Evolutionary conservation across 2,113 vertebrate genomes (phyloP), one percentile per base, ranked within the genome.

Genomic region (Nyctereutes procyonoides): DNA sequence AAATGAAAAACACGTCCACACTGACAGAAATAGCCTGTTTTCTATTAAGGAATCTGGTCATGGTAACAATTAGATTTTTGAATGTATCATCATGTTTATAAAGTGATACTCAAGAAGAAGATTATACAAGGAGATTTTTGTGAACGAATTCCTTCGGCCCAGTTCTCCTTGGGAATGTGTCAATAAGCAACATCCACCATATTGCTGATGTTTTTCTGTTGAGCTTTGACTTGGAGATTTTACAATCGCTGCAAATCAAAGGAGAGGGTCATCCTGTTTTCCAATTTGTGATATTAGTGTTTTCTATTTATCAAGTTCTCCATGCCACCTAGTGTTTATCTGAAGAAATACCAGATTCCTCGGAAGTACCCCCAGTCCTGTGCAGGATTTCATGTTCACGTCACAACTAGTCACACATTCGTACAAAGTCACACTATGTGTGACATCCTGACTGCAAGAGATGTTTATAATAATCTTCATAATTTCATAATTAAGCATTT

Each of bases 251-350:
- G 26, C 86, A 90, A 89, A 73, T 22, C 22, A 26, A 35, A 81
- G 20, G 7, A 55, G 30, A 96, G 8, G 51, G 19, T 28, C 74
- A 56, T 51, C 88, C 20, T 85, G 48, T 43, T 88, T 95, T 95
- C 69, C 84, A 91, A 88, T 84, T 69, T 84, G 74, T 79, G 73
- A 76, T 90, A 38, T 53, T 81, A 63, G 71, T 88, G 43, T 10
- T 93, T 96, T 95, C 97, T 98, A 1, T 96, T 98, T 97, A 96
- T 98, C 97, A 97, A 98, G 98, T 98, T 98, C 95, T 97, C 98
- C 98, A 98, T 98, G 99, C 99, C 98, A 98, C 98, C 98, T 99
- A 98, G 98, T 98, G 99, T 98, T 97, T 96, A 97, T 97, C 96
- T 96, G 88, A 97, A 98, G 99, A 98, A 98, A 98, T 35, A 97